phyloP scores from a whole-genome alignment of 2,797 vertebrate species.

The Kryptopterus vitreolus region DNA sequence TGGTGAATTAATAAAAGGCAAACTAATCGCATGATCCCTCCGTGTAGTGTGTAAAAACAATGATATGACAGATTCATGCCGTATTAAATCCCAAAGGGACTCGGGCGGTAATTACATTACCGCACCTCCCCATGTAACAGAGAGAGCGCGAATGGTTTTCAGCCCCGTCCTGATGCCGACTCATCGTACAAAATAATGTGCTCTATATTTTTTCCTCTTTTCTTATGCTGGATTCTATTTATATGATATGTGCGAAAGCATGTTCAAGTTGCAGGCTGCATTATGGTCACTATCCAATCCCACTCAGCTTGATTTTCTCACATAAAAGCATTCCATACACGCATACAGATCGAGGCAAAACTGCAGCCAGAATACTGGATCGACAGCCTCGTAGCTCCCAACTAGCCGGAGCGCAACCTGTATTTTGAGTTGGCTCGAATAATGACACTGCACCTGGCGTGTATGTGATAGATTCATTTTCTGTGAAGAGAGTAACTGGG shows the following conservation, averaged over 20 bases:
- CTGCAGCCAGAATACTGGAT: neutral
- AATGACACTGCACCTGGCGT: slow-evolving; percentile 53
- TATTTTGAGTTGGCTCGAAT: slow-evolving; percentile 12
- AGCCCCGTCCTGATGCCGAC: neutral
- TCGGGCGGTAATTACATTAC: neutral
- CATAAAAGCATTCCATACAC: neutral
- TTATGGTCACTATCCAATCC: no score
- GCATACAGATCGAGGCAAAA: neutral
- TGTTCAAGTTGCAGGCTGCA: no score
- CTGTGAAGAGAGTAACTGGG: slow-evolving; percentile 54
- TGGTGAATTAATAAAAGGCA: neutral
- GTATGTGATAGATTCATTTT: slow-evolving; percentile 70
- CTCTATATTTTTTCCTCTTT: neutral
- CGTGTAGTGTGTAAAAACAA: neutral
- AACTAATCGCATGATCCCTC: neutral
- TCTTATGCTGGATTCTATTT: neutral
- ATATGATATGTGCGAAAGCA: neutral
- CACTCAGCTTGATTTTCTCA: neutral
- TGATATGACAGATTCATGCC: neutral
- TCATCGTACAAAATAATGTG: neutral
- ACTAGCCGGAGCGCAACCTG: neutral
- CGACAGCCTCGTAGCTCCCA: neutral
- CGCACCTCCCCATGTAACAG: neutral
- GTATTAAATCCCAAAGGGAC: neutral
- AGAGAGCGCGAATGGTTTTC: neutral